Evolutionary conservation across 2,113 vertebrate species (phyloP).

Genomic region (Martes martes): DNA sequence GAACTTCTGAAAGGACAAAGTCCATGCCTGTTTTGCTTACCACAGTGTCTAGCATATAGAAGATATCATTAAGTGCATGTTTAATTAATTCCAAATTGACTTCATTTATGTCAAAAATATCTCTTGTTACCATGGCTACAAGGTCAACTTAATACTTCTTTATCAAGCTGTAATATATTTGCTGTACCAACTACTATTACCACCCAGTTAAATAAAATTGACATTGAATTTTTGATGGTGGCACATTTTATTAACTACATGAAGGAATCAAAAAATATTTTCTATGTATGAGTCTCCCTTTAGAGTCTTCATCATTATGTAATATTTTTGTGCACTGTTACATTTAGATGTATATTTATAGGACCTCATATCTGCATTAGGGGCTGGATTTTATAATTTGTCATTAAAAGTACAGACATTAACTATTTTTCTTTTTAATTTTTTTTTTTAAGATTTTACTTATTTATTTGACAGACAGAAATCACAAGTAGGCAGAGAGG

Average conservation of each 20-base stretch:
- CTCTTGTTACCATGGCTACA: background rate
- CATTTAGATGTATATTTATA: background rate
- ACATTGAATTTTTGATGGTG: background rate
- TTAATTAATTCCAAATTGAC: background rate
- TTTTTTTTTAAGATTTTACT: too few species aligned
- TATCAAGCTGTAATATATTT: background rate
- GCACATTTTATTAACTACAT: background rate
- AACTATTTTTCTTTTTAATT: background rate
- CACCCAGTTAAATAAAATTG: background rate
- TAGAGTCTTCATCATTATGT: background rate
- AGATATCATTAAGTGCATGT: background rate
- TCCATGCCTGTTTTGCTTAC: background rate
- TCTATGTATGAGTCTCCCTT: background rate
- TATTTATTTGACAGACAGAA: too few species aligned
- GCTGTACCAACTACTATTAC: background rate
- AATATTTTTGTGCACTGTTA: background rate
- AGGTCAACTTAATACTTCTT: background rate
- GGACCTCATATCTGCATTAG: background rate
- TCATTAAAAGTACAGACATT: background rate
- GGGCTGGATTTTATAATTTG: background rate
- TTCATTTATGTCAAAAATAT: background rate
- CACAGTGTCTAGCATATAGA: background rate
- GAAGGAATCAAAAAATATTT: background rate
- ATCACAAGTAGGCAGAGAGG: too few species aligned
- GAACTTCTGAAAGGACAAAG: background rate